phyloP scores from a whole-genome alignment of 64 coral and sea anemone genomes.

The Pocillopora damicornis region DNA sequence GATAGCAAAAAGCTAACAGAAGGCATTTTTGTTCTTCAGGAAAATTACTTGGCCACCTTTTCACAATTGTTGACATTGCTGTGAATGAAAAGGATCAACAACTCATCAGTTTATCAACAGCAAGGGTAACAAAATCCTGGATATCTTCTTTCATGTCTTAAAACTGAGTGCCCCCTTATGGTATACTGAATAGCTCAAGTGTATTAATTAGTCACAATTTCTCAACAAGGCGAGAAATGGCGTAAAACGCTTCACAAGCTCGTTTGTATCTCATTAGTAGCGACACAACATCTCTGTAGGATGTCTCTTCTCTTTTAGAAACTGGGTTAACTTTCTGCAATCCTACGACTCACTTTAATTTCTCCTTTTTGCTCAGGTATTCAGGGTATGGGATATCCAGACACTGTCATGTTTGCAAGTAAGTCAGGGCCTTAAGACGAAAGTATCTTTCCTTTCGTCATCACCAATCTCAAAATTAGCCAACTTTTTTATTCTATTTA shows the following conservation, averaged over 20 bases:
- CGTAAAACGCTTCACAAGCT: no score
- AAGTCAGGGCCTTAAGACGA: neutral
- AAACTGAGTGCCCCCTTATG: no score
- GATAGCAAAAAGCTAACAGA: neutral
- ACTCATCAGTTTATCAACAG: constrained; percentile 97
- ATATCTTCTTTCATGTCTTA: neutral
- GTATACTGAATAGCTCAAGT: no score
- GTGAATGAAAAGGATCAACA: constrained; percentile 99
- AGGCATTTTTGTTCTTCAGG: constrained; percentile 32
- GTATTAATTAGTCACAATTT: no score
- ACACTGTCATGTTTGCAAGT: constrained; percentile 93
- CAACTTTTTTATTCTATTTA: no score
- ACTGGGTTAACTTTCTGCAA: no score
- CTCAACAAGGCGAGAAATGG: no score
- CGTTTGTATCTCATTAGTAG: no score
- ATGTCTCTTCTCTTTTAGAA: no score
- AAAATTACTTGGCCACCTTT: constrained; percentile 90
- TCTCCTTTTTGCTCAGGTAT: constrained; percentile 64
- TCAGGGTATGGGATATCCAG: constrained; percentile 96
- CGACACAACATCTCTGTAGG: no score
- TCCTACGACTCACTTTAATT: neutral
- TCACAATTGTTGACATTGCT: constrained; percentile 91
- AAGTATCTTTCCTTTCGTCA: no score
- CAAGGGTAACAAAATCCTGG: constrained; percentile 51
- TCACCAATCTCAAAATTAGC: no score